phyloP scores from a whole-genome alignment of 2,113 vertebrate genomes.

The Ochotona princeps region DNA sequence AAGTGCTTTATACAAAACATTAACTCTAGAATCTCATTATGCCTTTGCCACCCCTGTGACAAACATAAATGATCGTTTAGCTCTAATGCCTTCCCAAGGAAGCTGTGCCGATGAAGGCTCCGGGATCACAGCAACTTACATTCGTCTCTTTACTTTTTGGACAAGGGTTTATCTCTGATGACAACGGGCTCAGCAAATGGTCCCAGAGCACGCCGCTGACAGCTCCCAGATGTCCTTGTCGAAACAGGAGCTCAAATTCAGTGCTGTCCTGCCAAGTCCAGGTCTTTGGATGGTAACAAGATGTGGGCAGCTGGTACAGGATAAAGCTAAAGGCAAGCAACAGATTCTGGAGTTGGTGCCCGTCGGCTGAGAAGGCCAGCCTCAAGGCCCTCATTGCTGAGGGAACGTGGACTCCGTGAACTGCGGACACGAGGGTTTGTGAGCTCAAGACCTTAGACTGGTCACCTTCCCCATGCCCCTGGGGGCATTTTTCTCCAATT shows the following conservation, averaged over 20 bases:
- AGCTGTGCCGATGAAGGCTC: constrained; percentile 74
- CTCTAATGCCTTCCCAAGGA: constrained; percentile 81
- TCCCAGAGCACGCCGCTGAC: not conserved
- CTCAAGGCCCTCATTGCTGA: not conserved
- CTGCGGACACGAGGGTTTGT: accelerated
- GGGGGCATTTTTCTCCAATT: not conserved
- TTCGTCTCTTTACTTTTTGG: constrained; percentile 75
- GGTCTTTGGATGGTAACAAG: accelerated
- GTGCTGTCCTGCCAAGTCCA: accelerated
- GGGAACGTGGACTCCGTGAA: not conserved
- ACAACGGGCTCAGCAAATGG: constrained; percentile 47
- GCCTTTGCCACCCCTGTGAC: constrained; percentile 83
- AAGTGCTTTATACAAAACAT: constrained; percentile 87
- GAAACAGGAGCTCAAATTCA: not conserved
- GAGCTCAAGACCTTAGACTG: not conserved
- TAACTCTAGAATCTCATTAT: constrained; percentile 88
- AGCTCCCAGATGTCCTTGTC: not conserved
- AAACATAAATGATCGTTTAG: constrained; percentile 85
- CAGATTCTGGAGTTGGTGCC: accelerated
- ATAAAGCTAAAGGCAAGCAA: no score
- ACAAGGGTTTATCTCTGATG: constrained; percentile 61
- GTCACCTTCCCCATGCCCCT: accelerated
- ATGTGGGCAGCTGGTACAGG: accelerated
- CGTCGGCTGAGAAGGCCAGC: not conserved
- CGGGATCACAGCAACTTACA: constrained; percentile 39